Evolutionary conservation across 2,797 vertebrate species (phyloP).

Genomic region (Phataginus tetradactyla): DNA sequence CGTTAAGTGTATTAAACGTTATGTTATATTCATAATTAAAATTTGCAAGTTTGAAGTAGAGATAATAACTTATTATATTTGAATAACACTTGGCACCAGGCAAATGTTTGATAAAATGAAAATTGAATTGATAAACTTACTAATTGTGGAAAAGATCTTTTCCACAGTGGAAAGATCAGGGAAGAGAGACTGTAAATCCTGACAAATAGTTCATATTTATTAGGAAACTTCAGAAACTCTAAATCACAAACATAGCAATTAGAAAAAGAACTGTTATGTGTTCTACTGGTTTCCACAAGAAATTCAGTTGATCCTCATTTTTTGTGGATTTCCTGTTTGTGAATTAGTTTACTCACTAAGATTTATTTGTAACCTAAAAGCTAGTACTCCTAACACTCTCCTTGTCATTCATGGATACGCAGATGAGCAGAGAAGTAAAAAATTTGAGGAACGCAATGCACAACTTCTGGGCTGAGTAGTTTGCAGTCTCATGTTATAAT

Average conservation of each 20-base stretch:
- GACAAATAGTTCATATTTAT: neutral
- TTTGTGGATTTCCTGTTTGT: neutral
- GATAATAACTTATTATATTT: neutral
- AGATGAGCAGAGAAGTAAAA: neutral
- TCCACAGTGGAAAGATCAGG: neutral
- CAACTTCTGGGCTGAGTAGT: neutral
- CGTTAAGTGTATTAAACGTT: neutral
- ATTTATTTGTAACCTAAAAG: neutral
- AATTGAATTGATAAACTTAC: neutral
- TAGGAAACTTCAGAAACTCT: neutral
- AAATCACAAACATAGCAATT: neutral
- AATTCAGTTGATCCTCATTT: neutral
- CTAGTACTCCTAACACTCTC: neutral
- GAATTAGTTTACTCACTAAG: neutral
- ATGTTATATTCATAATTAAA: neutral
- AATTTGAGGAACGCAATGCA: rapidly evolving
- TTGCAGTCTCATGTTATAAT: neutral
- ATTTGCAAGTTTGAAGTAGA: neutral
- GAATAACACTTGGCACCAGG: neutral
- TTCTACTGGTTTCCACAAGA: neutral
- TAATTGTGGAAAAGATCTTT: neutral
- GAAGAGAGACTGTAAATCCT: neutral
- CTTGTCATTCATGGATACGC: neutral
- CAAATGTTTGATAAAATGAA: neutral
- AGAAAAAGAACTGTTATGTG: neutral